Evolutionary conservation across 1,140 invertebrate species (phyloP), one percentile per base, ranked within the genome.

Genomic region (Popillia japonica): DNA sequence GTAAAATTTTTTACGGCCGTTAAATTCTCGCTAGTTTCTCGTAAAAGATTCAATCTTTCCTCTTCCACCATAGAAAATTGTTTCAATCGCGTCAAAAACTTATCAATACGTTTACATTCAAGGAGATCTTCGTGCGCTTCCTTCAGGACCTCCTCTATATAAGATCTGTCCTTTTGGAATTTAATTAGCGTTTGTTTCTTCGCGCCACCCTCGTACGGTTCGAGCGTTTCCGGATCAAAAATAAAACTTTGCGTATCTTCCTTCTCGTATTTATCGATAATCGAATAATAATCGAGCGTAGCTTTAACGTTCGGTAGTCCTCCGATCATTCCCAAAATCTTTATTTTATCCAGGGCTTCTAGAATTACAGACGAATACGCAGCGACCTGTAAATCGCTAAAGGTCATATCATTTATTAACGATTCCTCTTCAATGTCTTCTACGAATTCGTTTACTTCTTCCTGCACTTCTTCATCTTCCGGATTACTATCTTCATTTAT

Each of bases 181-280:
- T 80, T 80, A 0, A 41, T 55, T 4, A 78, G 20, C 74, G 64
- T 80, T 55, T 78, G 73, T 8, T 41, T 59, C 11, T 80, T 72
- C 20, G 48, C 23, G 8, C 75, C 48, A n/a, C 44, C 72, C 23
- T 77, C 76, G 44, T 77, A 77, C 17, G 76, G 68, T 40, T 77
- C 78, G 17, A 79, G 40, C 7, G 72, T 79, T 75, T 79, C 78
- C 11, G 78, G 78, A 79, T 79, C 76, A 44, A 79, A 79, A 9
- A 79, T 22, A n/a, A 72, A 55, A 20, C 68, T 76, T 20, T 75
- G 64, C 0, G 42, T 55, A 20, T 44, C 55, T 17, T 74, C 17
- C 11, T 41, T 11, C 8, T 64, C 55, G 11, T 77, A 75, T 20
- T 72, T 64, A 40, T 75, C 40, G 3, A n/a, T 20, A 10, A 75